phyloP scores from a whole-genome alignment of 2,113 vertebrate species.

The Microtus ochrogaster region DNA sequence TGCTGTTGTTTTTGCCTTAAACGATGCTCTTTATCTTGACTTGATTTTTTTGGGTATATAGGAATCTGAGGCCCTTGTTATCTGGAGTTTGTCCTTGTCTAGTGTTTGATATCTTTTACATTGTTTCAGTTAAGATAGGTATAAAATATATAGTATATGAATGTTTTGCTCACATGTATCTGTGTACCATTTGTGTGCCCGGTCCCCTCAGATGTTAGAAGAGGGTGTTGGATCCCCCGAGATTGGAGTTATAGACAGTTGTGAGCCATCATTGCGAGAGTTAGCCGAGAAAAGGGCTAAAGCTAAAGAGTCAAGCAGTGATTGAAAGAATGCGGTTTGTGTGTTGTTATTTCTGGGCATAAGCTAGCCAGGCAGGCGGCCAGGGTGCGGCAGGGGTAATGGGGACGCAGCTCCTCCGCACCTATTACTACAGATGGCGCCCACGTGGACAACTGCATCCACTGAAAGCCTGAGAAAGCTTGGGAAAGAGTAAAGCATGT shows the following conservation, averaged over 20 bases:
- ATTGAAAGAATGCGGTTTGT: too few relatives aligned
- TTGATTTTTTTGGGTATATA: conserved; percentile 30
- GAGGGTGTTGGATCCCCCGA: neutral
- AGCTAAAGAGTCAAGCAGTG: too few relatives aligned
- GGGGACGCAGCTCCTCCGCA: too few relatives aligned
- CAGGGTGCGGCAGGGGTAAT: too few relatives aligned
- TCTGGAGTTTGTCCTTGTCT: conserved; percentile 55
- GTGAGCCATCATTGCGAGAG: neutral
- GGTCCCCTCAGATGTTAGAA: neutral
- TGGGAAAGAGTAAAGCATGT: too few relatives aligned
- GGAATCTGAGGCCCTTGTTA: neutral
- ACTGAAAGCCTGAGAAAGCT: too few relatives aligned
- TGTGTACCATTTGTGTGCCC: neutral
- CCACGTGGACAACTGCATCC: too few relatives aligned
- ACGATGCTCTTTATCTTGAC: conserved; percentile 3
- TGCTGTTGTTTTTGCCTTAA: conserved; percentile 45
- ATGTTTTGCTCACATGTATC: neutral
- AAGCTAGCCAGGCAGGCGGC: too few relatives aligned
- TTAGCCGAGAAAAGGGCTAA: too few relatives aligned
- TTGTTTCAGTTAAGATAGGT: conserved; percentile 47
- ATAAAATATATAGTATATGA: neutral
- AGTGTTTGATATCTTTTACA: conserved; percentile 25
- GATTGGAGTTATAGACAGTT: neutral
- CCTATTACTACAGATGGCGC: too few relatives aligned
- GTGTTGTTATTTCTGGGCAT: too few relatives aligned